Conservation (phyloP, 2,888 invertebrate genomes). For the Tenthredo livida region DNA sequence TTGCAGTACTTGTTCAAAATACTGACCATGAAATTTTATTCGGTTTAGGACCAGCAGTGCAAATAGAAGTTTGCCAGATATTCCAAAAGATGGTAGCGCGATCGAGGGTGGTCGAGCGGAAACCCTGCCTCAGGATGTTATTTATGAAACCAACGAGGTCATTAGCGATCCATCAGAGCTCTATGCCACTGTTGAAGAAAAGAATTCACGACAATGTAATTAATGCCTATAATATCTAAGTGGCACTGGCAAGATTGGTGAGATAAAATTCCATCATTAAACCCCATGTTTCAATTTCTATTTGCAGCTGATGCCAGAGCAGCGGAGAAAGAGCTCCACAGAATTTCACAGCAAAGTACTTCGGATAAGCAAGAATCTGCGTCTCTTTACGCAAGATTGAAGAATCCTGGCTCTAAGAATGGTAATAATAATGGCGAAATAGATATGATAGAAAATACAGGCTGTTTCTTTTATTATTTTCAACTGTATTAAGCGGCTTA, state of each 20-base stretch:
- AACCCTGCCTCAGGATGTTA: slow-evolving; percentile 68
- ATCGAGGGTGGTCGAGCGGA: slow-evolving; percentile 74
- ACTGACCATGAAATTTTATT: slow-evolving; percentile 35
- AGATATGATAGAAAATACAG: background rate
- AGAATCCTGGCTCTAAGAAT: slow-evolving; percentile 84
- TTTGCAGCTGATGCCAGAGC: slow-evolving; percentile 64
- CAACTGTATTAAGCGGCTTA: slow-evolving; percentile 42
- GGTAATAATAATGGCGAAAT: slow-evolving; percentile 74
- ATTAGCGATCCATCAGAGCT: slow-evolving; percentile 90
- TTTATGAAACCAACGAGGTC: slow-evolving; percentile 75
- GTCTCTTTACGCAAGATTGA: slow-evolving; percentile 85
- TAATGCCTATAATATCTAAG: slow-evolving; percentile 62
- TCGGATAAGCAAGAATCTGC: slow-evolving; percentile 81
- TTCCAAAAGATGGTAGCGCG: slow-evolving; percentile 85
- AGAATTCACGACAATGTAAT: slow-evolving; percentile 72
- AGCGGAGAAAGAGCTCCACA: slow-evolving; percentile 76
- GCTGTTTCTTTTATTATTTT: background rate
- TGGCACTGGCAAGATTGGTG: background rate
- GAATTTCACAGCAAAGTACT: slow-evolving; percentile 83
- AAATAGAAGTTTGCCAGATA: slow-evolving; percentile 91
- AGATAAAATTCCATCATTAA: background rate
- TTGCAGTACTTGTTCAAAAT: background rate
- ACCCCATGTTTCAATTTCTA: slow-evolving; percentile 15
- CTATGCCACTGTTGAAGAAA: slow-evolving; percentile 90
- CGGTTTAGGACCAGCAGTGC: slow-evolving; percentile 79